These are phyloP conservation scores for Holacanthus passer DNA, from an alignment of 2,113 vertebrate genomes.

Conservation along the genomic window DNA sequence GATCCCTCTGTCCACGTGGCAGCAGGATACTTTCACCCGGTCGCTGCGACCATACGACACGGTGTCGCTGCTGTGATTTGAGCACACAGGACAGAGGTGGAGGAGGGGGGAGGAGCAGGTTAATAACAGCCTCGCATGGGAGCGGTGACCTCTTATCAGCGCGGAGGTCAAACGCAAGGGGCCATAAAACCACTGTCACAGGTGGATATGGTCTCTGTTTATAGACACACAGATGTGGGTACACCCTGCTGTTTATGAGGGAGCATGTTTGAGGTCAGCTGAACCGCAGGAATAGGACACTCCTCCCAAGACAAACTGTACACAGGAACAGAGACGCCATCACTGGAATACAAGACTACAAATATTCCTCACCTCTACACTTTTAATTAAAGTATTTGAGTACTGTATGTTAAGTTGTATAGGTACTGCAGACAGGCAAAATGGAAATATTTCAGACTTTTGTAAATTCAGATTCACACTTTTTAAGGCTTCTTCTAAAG, in stretches of 20 bases:
- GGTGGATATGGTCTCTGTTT: neutral
- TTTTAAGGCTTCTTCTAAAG: neutral
- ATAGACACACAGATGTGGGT: neutral
- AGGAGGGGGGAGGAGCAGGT: conserved; percentile 3
- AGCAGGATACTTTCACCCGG: conserved; percentile 17
- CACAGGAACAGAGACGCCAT: neutral
- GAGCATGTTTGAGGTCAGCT: conserved; percentile 15
- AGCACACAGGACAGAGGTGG: neutral
- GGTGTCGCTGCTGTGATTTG: neutral
- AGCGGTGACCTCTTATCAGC: conserved; percentile 51
- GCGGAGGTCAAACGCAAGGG: conserved; percentile 5
- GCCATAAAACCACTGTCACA: conserved; percentile 35
- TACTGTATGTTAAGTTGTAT: too few species aligned
- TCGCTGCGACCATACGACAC: conserved; percentile 21
- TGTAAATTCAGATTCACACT: neutral
- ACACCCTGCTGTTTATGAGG: conserved; percentile 5
- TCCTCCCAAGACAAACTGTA: neutral
- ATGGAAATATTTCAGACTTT: too few species aligned
- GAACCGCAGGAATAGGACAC: neutral
- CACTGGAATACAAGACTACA: neutral
- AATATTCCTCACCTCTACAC: too few species aligned
- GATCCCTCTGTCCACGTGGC: conserved; percentile 22
- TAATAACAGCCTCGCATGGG: conserved; percentile 11
- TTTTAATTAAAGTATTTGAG: too few species aligned
- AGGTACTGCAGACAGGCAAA: too few species aligned